These are phyloP conservation scores for Heliothis virescens DNA, from an alignment of 1,140 invertebrate genomes.

Conservation along the genomic window DNA sequence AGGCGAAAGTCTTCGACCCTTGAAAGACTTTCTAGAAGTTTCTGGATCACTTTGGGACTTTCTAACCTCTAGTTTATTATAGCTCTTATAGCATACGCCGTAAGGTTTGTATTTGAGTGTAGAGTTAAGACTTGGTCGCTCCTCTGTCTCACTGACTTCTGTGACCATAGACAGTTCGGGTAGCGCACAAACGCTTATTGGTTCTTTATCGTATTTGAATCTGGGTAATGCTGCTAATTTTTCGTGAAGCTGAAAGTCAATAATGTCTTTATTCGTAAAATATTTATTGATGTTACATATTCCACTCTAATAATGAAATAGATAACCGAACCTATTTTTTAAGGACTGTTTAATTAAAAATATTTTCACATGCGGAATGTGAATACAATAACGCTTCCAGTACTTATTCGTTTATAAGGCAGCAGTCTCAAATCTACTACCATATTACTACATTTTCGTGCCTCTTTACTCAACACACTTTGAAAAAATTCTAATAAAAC, in stretches of 20 bases:
- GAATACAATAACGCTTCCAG: no score
- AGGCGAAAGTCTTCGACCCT: conserved; percentile 47
- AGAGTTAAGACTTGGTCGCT: conserved; percentile 54
- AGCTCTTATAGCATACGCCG: conserved; percentile 56
- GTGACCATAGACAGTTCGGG: conserved; percentile 67
- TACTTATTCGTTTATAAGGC: no score
- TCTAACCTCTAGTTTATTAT: conserved; percentile 32
- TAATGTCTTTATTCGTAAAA: background rate
- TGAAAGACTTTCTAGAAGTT: conserved; percentile 28
- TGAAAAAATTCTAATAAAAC: no score
- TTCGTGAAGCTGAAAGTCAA: conserved; percentile 66
- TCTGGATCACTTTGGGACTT: conserved; percentile 55
- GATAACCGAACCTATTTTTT: background rate
- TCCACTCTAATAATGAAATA: background rate
- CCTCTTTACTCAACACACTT: no score
- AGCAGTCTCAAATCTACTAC: no score
- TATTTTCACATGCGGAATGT: no score
- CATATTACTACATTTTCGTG: no score
- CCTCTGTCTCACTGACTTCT: conserved; percentile 65
- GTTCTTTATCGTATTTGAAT: conserved; percentile 62
- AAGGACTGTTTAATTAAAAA: no score
- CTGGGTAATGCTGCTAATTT: conserved; percentile 64
- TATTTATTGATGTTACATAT: background rate
- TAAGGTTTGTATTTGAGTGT: conserved; percentile 57
- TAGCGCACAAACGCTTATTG: conserved; percentile 58